A percentile compares a stretch with the other conserved stretches of the same genome.
Conservation (phyloP, 92 coral and sea anemone genomes). For the Plumapathes pennacea region DNA sequence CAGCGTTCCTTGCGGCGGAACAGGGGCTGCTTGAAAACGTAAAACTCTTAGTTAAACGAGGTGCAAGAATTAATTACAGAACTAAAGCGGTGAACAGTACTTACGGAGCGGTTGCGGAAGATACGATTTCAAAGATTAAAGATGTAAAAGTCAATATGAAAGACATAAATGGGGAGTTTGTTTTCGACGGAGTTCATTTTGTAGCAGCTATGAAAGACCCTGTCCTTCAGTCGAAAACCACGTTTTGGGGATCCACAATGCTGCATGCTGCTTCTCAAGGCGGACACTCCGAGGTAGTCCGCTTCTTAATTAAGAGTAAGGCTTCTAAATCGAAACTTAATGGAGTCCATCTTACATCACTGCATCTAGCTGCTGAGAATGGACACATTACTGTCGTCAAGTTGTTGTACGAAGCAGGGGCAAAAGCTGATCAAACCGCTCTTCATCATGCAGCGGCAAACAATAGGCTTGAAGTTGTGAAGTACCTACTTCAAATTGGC, state of each 20-base stretch:
- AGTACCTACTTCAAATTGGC: slow-evolving; percentile 27
- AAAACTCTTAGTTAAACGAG: slow-evolving; percentile 27
- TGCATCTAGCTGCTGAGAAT: slow-evolving; percentile 54
- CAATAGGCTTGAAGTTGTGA: slow-evolving; percentile 40
- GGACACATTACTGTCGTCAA: slow-evolving; percentile 55
- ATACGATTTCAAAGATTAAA: no score
- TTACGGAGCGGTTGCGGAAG: background rate
- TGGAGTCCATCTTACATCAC: slow-evolving; percentile 33
- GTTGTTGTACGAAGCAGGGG: slow-evolving; percentile 38
- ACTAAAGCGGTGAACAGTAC: slow-evolving; percentile 2
- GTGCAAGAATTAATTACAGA: slow-evolving; percentile 47
- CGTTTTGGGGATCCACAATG: slow-evolving; percentile 42
- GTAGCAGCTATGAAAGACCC: background rate
- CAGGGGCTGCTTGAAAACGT: slow-evolving; percentile 50
- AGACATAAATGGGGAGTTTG: no score
- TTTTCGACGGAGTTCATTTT: slow-evolving; percentile 2
- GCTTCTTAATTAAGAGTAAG: slow-evolving; percentile 29
- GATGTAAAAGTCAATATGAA: no score
- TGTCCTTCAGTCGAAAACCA: slow-evolving; percentile 21
- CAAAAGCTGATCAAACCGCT: slow-evolving; percentile 44
- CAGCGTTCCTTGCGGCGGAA: slow-evolving; percentile 68
- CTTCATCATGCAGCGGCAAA: slow-evolving; percentile 72
- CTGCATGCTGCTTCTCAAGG: slow-evolving; percentile 48
- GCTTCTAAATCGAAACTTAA: slow-evolving; percentile 8
- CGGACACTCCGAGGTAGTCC: slow-evolving; percentile 54